Conservation (phyloP, 2,113 vertebrate species). For the Lethenteron camtschaticum region DNA sequence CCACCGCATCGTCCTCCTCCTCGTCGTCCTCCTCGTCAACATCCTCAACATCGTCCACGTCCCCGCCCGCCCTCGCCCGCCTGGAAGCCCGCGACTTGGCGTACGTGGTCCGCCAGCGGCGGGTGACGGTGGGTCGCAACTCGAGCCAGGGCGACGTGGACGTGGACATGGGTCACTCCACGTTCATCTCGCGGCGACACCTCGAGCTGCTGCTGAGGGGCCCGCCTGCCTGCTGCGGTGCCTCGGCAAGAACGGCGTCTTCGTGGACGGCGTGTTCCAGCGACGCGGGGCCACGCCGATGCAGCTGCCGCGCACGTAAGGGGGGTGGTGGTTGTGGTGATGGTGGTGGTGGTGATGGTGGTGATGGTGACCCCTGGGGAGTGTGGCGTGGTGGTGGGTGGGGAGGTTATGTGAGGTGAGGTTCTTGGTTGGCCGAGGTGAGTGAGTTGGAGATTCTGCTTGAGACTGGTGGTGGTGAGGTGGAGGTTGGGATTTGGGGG, state of each 20-base stretch:
- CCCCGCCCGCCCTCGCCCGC: conserved; percentile 17
- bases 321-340: conserved; percentile 8
- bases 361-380: too few species aligned
- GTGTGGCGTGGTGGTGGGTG: too few species aligned
- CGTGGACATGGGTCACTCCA: conserved; percentile 87
- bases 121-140: conserved; percentile 80
- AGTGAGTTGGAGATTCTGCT: too few species aligned
- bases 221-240: conserved; percentile 57
- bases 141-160: conserved; percentile 93
- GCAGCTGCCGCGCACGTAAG: conserved; percentile 65
- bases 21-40: too few species aligned
- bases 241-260: conserved; percentile 72
- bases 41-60: too few species aligned
- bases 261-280: conserved; percentile 84
- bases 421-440: too few species aligned
- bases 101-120: conserved; percentile 78
- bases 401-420: too few species aligned
- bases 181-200: conserved; percentile 83
- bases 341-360: too few species aligned
- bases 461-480: too few species aligned
- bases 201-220: conserved; percentile 63
- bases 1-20: too few species aligned
- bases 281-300: conserved; percentile 61
- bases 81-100: conserved; percentile 58
- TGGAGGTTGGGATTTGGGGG: too few species aligned